A percentile compares a stretch with the other conserved stretches of the same genome.
Conservation (phyloP, 1,140 invertebrate genomes). For the Brevipalpus yothersi region DNA sequence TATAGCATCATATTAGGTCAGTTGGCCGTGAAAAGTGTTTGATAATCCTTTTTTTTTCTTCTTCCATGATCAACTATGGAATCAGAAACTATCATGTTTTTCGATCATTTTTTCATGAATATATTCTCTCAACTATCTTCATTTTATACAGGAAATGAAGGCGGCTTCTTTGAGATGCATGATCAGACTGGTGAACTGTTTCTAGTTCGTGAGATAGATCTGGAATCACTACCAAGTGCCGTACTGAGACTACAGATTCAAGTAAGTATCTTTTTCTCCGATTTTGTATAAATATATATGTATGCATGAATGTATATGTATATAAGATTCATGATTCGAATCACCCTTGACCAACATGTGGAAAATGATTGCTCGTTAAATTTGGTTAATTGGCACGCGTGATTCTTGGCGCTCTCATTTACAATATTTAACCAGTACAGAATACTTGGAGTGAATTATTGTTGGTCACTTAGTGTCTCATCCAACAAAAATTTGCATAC, state of each 20-base stretch:
- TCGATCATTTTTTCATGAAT: background rate
- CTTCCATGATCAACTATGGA: background rate
- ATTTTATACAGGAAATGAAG: slow-evolving; percentile 21
- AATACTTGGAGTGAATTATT: too few species aligned
- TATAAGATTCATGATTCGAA: too few species aligned
- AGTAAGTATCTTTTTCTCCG: slow-evolving; percentile 8
- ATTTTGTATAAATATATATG: too few species aligned
- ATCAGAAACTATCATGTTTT: background rate
- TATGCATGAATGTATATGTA: too few species aligned
- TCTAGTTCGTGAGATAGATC: slow-evolving; percentile 46
- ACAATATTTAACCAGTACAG: too few species aligned
- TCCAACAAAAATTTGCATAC: too few species aligned
- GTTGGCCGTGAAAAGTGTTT: background rate
- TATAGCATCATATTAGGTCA: slow-evolving; percentile 17
- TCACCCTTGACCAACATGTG: too few species aligned
- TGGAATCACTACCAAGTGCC: slow-evolving; percentile 40
- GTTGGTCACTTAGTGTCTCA: too few species aligned
- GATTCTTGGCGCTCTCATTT: too few species aligned
- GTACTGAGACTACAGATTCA: slow-evolving; percentile 49
- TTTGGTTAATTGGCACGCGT: too few species aligned
- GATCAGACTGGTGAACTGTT: slow-evolving; percentile 43
- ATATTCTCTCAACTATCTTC: background rate
- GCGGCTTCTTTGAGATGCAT: slow-evolving; percentile 50
- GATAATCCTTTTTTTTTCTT: background rate
- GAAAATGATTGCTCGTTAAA: too few species aligned